Evolutionary conservation across 2,888 invertebrate species (phyloP), one percentile per base, ranked within the genome.

Genomic region (Xanthorhoe designata): DNA sequence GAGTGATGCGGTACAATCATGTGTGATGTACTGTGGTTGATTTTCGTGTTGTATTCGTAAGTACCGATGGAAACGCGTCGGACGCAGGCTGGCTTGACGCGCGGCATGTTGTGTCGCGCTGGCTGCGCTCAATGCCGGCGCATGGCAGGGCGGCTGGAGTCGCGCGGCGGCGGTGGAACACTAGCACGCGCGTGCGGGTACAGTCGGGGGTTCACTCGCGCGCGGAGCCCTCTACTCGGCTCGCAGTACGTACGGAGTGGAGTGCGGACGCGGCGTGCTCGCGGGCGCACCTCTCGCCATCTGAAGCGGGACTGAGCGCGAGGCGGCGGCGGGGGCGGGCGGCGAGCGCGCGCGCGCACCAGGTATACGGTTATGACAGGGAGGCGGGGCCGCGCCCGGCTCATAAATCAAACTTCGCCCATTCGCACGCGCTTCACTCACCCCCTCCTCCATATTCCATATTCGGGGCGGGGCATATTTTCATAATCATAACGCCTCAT

Each of bases 391-490:
- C 94, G 89, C 88, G 90, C 90, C 87, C 86, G 90, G 90, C 94
- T 95, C 95, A 95, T 95, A 95, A 95, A 95, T 95, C 95, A 95
- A 94, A 95, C 94, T 92, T 93, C 91, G 92, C 91, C 94, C 93
- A 92, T 94, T 93, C 94, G 94, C 94, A 95, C 95, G 95, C 95
- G 95, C 92, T 92, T 90, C 93, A 87, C 88, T 84, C 89, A 90
- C 91, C 94, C 94, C 94, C 94, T 90, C 94, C 94, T 94, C 94
- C 94, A 94, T 93, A 94, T 91, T 94, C 94, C 91, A 94, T 94
- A 94, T 93, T 91, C 89, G 88, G 92, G 94, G 94, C 94, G 94
- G 94, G 88, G 94, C 93, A 93, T 93, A 93, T 91, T 94, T 91
- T 92, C 91, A 94, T 94, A 92, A 92, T 93, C 93, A 93, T 93